phyloP scores from a whole-genome alignment of 2,888 invertebrate genomes.

The Lithophane ornitopus region DNA sequence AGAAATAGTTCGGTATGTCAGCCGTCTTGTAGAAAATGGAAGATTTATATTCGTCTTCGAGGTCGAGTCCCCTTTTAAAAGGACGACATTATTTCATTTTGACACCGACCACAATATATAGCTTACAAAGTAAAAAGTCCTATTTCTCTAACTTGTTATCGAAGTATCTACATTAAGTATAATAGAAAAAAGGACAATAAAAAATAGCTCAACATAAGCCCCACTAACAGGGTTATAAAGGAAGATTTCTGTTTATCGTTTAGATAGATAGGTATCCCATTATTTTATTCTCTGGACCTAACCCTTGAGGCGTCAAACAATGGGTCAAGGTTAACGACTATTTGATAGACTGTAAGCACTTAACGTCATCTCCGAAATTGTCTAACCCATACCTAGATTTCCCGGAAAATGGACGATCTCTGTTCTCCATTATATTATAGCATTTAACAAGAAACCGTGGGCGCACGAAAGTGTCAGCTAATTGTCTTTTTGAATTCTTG shows the following conservation, averaged over 20 bases:
- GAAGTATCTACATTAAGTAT: neutral
- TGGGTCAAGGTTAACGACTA: constrained; percentile 22
- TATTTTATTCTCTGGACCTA: constrained; percentile 3
- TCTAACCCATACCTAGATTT: neutral
- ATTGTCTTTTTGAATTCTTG: constrained; percentile 15
- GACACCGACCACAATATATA: neutral
- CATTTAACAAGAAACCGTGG: constrained; percentile 6
- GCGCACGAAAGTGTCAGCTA: neutral
- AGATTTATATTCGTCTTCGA: constrained; percentile 5
- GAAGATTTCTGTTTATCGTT: constrained; percentile 14
- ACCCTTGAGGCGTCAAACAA: constrained; percentile 7
- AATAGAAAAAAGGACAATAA: neutral
- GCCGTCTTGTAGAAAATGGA: constrained; percentile 7
- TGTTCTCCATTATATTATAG: neutral
- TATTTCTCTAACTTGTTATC: neutral
- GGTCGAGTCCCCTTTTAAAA: neutral
- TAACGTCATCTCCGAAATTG: neutral
- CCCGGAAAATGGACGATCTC: constrained; percentile 2
- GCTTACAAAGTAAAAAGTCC: neutral
- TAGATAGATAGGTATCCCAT: neutral
- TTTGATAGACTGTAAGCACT: constrained; percentile 17
- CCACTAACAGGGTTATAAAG: neutral
- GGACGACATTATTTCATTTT: neutral
- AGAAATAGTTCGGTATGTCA: constrained; percentile 8
- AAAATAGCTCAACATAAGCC: neutral